Conservation (phyloP, 2,113 vertebrate genomes). For the Chlorodrepanis virens region DNA sequence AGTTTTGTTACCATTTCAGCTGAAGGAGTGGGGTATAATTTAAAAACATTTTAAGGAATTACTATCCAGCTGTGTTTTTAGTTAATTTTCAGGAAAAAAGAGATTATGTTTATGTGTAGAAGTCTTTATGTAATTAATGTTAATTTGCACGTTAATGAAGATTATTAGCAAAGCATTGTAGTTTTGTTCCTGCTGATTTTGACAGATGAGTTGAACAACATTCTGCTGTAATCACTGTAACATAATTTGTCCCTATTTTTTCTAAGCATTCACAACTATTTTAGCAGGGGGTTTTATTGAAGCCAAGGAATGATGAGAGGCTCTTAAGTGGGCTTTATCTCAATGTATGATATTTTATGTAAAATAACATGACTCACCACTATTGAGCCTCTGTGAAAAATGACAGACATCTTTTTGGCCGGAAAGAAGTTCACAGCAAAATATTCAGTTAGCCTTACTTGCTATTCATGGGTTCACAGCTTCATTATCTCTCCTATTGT, state of each 20-base stretch:
- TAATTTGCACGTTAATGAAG: conserved; percentile 55
- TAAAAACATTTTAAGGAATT: conserved; percentile 32
- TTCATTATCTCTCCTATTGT: not conserved
- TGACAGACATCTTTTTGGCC: not conserved
- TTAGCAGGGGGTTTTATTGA: not conserved
- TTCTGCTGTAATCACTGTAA: conserved; percentile 24
- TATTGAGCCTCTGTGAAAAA: not conserved
- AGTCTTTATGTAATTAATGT: conserved; percentile 56
- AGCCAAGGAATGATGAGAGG: not conserved
- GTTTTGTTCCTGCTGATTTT: conserved; percentile 50
- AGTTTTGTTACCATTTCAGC: conserved; percentile 13
- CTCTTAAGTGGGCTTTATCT: not conserved
- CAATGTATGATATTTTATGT: conserved; percentile 7
- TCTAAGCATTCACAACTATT: not conserved
- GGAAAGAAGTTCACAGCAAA: not conserved
- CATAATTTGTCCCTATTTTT: not conserved
- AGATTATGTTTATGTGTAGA: conserved; percentile 42
- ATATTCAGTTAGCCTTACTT: not conserved
- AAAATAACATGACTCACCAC: conserved; percentile 8
- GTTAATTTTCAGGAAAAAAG: conserved; percentile 38
- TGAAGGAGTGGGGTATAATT: conserved; percentile 22
- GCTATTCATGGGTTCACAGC: not conserved
- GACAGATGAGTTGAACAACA: conserved; percentile 32
- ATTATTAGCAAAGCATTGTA: conserved; percentile 51
- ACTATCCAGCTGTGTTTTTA: conserved; percentile 62